phyloP scores from a whole-genome alignment of 2,888 invertebrate species.

The Callyntrura sp. region DNA sequence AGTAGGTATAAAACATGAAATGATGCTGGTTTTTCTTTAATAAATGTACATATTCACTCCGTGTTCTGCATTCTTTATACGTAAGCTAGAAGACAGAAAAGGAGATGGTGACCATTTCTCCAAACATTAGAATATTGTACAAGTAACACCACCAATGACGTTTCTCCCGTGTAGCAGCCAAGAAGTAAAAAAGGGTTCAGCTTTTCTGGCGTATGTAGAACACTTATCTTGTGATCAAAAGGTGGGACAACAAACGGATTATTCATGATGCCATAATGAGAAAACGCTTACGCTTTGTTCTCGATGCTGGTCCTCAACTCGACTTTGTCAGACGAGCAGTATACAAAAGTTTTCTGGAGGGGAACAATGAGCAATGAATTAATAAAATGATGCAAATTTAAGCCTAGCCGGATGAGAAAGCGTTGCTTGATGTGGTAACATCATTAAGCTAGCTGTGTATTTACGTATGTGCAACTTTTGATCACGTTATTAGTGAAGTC shows the following conservation, averaged over 20 bases:
- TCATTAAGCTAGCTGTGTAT: too few species aligned
- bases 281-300: neutral
- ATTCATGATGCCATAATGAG: neutral
- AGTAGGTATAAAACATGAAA: neutral
- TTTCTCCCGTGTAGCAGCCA: neutral
- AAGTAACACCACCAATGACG: neutral
- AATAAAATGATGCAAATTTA: neutral
- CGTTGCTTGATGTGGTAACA: too few species aligned
- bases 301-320: neutral
- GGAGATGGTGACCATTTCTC: conserved; percentile 20
- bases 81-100: neutral
- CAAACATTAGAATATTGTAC: neutral
- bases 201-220: neutral
- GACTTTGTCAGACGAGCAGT: neutral
- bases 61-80: conserved; percentile 1
- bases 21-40: conserved; percentile 9
- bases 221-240: neutral
- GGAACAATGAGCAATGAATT: neutral
- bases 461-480: too few species aligned
- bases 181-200: neutral
- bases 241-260: conserved; percentile 15
- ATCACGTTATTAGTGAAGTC: too few species aligned
- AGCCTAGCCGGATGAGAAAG: too few species aligned
- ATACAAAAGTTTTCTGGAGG: neutral
- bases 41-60: neutral